Evolutionary conservation across 2,113 vertebrate species (phyloP).

Genomic region (Ictalurus punctatus): DNA sequence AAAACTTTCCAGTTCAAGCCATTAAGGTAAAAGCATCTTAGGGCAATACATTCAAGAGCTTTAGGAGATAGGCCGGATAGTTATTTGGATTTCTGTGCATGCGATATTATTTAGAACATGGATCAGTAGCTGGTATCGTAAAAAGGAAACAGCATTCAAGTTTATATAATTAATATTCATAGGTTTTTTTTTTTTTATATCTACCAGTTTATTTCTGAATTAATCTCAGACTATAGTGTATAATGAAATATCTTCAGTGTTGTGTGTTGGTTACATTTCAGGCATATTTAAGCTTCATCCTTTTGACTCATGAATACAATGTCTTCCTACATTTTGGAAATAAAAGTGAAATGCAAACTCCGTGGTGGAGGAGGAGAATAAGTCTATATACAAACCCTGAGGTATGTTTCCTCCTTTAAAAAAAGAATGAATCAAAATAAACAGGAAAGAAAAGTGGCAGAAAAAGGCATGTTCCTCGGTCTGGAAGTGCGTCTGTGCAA

Average conservation of each 20-base stretch:
- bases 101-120: background rate
- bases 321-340: background rate
- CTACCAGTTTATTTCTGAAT: background rate
- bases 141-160: background rate
- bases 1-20: slow-evolving; percentile 19
- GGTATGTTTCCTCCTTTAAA: slow-evolving; percentile 68
- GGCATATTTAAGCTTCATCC: slow-evolving; percentile 16
- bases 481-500: slow-evolving; percentile 85
- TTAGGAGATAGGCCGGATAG: slow-evolving; percentile 8
- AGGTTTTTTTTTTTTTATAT: background rate
- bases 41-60: slow-evolving; percentile 42
- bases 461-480: slow-evolving; percentile 72
- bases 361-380: slow-evolving; percentile 30
- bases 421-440: slow-evolving; percentile 56
- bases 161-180: background rate
- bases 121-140: background rate
- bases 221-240: background rate
- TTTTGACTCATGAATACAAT: background rate
- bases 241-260: slow-evolving; percentile 10
- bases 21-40: background rate
- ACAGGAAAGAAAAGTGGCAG: slow-evolving; percentile 5
- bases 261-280: slow-evolving; percentile 3
- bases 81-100: slow-evolving; percentile 18
- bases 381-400: slow-evolving; percentile 86
- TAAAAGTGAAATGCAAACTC: slow-evolving; percentile 7